Evolutionary conservation across 2,888 invertebrate species (phyloP).

Genomic region (Tillus elongatus): DNA sequence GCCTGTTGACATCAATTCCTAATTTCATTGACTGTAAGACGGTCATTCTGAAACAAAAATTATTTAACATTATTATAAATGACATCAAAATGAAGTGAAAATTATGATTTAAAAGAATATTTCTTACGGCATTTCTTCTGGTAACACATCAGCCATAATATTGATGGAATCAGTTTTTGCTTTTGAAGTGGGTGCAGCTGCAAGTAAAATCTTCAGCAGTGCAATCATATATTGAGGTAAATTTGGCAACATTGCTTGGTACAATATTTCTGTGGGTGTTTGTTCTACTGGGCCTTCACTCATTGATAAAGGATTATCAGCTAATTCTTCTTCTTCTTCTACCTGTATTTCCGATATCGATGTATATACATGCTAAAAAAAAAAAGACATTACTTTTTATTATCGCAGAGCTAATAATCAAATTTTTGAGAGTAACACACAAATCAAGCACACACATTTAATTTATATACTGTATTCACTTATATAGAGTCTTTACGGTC

Average conservation of each 20-base stretch:
- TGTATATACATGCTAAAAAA: slow-evolving; percentile 77
- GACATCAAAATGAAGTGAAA: too few species aligned
- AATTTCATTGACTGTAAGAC: slow-evolving; percentile 90
- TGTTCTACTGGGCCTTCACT: slow-evolving; percentile 69
- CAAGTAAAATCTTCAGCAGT: slow-evolving; percentile 88
- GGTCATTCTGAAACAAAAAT: slow-evolving; percentile 57
- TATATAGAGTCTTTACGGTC: too few species aligned
- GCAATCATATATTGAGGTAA: slow-evolving; percentile 98
- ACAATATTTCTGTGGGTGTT: slow-evolving; percentile 81
- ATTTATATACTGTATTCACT: too few species aligned
- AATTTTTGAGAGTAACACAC: too few species aligned
- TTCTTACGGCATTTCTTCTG: slow-evolving; percentile 96
- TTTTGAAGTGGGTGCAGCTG: slow-evolving; percentile 98
- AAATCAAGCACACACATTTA: too few species aligned
- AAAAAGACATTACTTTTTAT: too few species aligned
- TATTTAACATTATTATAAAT: too few species aligned
- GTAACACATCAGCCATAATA: slow-evolving; percentile 94
- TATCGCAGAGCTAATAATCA: too few species aligned
- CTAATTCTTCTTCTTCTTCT: slow-evolving; percentile 82
- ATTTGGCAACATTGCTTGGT: slow-evolving; percentile 90
- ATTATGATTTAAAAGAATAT: too few species aligned
- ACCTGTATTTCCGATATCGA: slow-evolving; percentile 90
- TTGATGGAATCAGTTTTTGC: slow-evolving; percentile 96
- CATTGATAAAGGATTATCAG: slow-evolving; percentile 81
- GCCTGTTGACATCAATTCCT: slow-evolving; percentile 94